A percentile compares a stretch with the other conserved stretches of the same genome.
Evolutionary conservation across 2,113 vertebrate genomes (phyloP).

Genomic region (Oryzias melastigma): DNA sequence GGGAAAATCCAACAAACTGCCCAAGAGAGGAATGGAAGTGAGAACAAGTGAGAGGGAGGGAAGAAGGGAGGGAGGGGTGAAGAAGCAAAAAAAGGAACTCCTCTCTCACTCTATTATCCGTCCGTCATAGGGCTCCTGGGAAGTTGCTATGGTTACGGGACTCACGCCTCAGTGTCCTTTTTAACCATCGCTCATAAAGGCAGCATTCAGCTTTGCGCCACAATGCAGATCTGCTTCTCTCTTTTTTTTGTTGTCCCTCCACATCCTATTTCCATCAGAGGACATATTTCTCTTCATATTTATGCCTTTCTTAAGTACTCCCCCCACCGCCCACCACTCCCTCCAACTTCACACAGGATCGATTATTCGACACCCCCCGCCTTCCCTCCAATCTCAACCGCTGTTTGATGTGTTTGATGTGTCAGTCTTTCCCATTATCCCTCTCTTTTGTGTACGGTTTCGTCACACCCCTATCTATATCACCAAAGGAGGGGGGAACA

Average conservation of each 20-base stretch:
- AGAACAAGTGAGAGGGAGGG: constrained; percentile 67
- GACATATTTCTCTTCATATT: constrained; percentile 17
- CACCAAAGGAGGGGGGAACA: constrained; percentile 31
- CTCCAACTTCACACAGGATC: constrained; percentile 24
- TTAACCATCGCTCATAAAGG: constrained; percentile 79
- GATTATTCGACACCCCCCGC: background rate
- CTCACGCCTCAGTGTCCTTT: constrained; percentile 77
- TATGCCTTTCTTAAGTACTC: constrained; percentile 16
- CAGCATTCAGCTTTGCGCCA: constrained; percentile 74
- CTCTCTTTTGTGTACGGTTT: constrained; percentile 7
- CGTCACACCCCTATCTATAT: constrained; percentile 22
- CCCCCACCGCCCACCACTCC: background rate
- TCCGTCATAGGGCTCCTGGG: constrained; percentile 73
- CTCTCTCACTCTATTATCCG: constrained; percentile 76
- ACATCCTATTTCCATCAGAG: constrained; percentile 38
- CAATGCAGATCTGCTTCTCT: constrained; percentile 56
- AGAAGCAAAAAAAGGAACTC: constrained; percentile 71
- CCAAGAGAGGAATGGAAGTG: constrained; percentile 64
- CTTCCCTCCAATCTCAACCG: constrained; percentile 3
- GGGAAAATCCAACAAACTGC: constrained; percentile 62
- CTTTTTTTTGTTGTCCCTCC: constrained; percentile 8
- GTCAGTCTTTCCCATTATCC: constrained; percentile 8
- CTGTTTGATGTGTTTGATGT: constrained; percentile 24
- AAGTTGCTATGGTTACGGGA: constrained; percentile 77
- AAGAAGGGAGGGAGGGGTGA: constrained; percentile 54